Percentiles rank a stretch among this genome's conserved stretches.
Evolutionary conservation across 2,888 invertebrate genomes (phyloP).

Genomic region (Polymixis lichenea): DNA sequence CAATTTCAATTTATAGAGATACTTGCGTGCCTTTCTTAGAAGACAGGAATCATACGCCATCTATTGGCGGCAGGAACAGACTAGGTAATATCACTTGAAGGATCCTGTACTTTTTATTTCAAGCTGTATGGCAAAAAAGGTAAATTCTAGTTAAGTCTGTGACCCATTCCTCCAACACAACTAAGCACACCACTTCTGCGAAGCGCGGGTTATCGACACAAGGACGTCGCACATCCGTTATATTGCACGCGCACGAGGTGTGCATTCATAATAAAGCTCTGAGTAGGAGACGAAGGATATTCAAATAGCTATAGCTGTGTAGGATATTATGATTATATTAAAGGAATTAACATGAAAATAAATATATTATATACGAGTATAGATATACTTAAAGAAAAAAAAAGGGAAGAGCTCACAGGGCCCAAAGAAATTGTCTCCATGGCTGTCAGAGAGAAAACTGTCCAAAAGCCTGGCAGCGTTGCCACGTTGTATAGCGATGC

Average conservation of each 20-base stretch:
- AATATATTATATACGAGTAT: too few relatives aligned
- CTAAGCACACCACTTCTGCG: slow-evolving; percentile 30
- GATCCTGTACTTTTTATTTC: neutral
- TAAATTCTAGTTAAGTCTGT: neutral
- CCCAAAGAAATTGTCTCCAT: too few relatives aligned
- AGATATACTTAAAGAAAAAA: too few relatives aligned
- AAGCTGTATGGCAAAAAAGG: neutral
- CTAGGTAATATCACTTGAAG: too few relatives aligned
- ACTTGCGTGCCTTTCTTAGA: too few relatives aligned
- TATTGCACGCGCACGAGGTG: neutral
- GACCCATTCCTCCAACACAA: slow-evolving; percentile 2
- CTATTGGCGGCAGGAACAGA: neutral
- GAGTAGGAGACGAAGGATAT: neutral
- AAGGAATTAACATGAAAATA: too few relatives aligned
- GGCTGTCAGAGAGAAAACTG: too few relatives aligned
- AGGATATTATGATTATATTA: neutral
- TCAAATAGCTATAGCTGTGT: neutral
- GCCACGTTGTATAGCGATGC: too few relatives aligned
- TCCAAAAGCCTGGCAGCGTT: too few relatives aligned
- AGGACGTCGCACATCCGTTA: slow-evolving; percentile 60
- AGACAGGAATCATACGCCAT: too few relatives aligned
- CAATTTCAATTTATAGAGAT: too few relatives aligned
- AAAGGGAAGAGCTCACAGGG: too few relatives aligned
- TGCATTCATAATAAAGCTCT: slow-evolving; percentile 41
- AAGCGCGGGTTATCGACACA: slow-evolving; percentile 62